Percentiles rank a stretch among this genome's conserved stretches.
Conservation (phyloP, 2,113 vertebrate species). For the Thalassoma bifasciatum region DNA sequence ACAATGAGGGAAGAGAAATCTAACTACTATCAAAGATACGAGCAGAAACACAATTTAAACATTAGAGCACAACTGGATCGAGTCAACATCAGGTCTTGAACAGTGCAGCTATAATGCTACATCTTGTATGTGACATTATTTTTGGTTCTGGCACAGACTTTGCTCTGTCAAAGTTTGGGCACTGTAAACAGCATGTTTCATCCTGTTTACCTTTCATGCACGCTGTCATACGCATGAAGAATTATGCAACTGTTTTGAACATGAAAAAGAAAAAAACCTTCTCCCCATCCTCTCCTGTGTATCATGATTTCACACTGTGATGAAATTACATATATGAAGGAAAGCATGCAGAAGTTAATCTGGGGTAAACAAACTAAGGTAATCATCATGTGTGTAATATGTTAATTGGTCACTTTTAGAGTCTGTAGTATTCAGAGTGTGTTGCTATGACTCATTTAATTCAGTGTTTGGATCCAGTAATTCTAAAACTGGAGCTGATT, state of each 20-base stretch:
- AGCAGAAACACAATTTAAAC: too few relatives aligned
- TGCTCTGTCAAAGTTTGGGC: not conserved
- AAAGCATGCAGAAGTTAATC: conserved; percentile 16
- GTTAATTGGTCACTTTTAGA: conserved; percentile 25
- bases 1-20: too few relatives aligned
- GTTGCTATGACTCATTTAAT: conserved; percentile 5
- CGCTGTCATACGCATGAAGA: not conserved
- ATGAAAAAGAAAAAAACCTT: too few relatives aligned
- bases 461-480: not conserved
- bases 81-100: not conserved
- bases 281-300: not conserved
- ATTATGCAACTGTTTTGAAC: not conserved
- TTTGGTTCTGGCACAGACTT: not conserved
- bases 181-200: not conserved
- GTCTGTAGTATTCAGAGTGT: conserved; percentile 8
- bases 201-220: not conserved
- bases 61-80: not conserved
- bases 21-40: too few relatives aligned
- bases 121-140: not conserved
- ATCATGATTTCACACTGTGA: not conserved
- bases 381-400: conserved; percentile 48
- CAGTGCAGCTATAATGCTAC: not conserved
- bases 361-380: conserved; percentile 29
- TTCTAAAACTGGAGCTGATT: not conserved
- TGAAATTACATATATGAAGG: conserved; percentile 3